A percentile compares a stretch with the other conserved stretches of the same genome.
phyloP scores from a whole-genome alignment of 2,113 vertebrate genomes.

The Hypanus sabinus region DNA sequence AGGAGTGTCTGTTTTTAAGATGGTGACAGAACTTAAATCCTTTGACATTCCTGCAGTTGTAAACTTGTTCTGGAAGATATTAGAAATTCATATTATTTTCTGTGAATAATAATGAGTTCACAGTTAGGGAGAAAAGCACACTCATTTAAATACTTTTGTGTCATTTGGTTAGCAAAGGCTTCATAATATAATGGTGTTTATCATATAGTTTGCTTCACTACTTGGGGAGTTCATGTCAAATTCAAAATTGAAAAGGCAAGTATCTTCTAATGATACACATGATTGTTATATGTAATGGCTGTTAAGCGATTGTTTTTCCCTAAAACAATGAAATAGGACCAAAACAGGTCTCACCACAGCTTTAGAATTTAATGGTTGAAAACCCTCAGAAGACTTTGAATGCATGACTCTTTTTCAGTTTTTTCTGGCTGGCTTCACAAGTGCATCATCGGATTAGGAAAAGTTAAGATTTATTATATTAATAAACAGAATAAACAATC shows the following conservation, averaged over 20 bases:
- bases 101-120: constrained; percentile 44
- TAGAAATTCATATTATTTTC: neutral
- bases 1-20: constrained; percentile 38
- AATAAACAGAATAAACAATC: neutral
- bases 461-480: neutral
- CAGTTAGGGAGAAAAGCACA: constrained; percentile 40
- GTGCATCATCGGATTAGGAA: constrained; percentile 12
- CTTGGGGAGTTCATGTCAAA: neutral
- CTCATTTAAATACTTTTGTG: neutral
- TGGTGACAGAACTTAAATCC: neutral
- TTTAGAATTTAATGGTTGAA: neutral
- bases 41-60: constrained; percentile 13
- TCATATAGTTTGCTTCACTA: neutral
- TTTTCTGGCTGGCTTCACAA: neutral
- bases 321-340: neutral
- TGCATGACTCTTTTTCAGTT: neutral
- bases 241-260: neutral
- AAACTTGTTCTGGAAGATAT: constrained; percentile 41
- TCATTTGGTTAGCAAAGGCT: neutral
- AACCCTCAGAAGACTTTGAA: neutral
- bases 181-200: neutral
- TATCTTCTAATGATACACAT: neutral
- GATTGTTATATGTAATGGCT: neutral
- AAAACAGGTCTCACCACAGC: neutral
- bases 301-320: neutral